Base-by-base conservation (phyloP, 2,797 vertebrate species). In the Dipus sagitta region DNA sequence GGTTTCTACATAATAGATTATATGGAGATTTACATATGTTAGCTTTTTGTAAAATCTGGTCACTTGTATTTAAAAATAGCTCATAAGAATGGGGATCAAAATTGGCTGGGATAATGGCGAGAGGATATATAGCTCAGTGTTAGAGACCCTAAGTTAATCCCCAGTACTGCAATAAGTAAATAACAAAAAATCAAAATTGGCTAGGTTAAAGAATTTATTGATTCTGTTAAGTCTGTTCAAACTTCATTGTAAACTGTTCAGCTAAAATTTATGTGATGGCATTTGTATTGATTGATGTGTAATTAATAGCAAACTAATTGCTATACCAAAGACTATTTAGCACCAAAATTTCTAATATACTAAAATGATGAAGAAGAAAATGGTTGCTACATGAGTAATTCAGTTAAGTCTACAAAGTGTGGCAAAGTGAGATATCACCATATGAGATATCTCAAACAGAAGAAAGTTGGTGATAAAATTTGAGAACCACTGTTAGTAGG, bases 321-420 rank as follows among this genome's bases (percentile, higher is more conserved):
- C 32, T 52, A 5, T 87, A 80, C 52, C 12, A 82, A 68, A 30
- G 9, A 54, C 54, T 93, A 0, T 92, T 85, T 52, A 92, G 58
- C 52, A 67, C 21, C 64, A 92, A 74, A 93, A 47, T 9, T 17
- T 93, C n/a, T 93, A 38, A 85, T 91, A n/a, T 87, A 64, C 28
- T 72, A 26, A 83, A 95, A 78, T 23, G 89, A 17, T 91, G 82
- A 62, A 84, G 21, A 91, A 76, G 62, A 88, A 94, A 88, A 58
- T 92, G 17, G 32, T 96, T 95, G 34, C 32, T 93, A 32, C 30
- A 34, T 92, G 28, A 90, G 21, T 86, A 86, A 94, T 30, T 92
- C 24, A 70, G 5, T 88, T 87, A 94, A 93, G 26, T 77, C n/a
- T 65, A 18, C 3, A 75, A 93, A 92, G 54, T 85, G 62, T 87